Conservation (phyloP, 1,140 invertebrate species). For the Arion vulgaris region DNA sequence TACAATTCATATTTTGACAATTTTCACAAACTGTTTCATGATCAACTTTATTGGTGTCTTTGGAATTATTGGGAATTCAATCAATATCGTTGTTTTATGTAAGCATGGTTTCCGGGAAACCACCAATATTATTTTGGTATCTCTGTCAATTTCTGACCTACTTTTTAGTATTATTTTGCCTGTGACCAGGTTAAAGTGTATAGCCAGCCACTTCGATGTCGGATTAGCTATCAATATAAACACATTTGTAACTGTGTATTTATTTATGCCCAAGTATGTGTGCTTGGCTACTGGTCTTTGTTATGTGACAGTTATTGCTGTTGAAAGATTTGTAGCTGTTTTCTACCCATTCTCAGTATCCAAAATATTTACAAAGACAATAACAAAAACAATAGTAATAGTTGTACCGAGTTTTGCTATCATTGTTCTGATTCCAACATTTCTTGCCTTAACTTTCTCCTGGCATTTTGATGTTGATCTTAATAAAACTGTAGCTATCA, state of each 20-base stretch:
- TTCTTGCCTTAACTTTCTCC: not conserved
- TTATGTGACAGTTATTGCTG: not conserved
- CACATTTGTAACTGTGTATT: not conserved
- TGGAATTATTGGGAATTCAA: constrained; percentile 1
- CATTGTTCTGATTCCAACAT: not conserved
- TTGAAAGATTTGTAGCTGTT: constrained; percentile 23
- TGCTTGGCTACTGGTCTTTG: not conserved
- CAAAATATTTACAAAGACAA: not conserved
- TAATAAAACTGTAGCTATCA: not conserved
- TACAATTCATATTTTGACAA: not conserved
- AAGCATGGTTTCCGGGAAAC: constrained; percentile 14
- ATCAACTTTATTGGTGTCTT: not conserved
- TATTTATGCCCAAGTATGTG: not conserved
- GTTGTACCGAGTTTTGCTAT: not conserved
- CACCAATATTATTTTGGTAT: constrained; percentile 4
- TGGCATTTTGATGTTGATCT: not conserved
- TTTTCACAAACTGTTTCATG: not conserved
- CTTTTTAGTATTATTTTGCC: not conserved
- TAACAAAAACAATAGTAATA: not conserved
- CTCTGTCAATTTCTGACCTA: not conserved
- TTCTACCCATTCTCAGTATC: constrained; percentile 18
- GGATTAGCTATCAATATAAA: not conserved
- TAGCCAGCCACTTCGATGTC: not conserved
- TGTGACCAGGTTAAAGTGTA: not conserved
- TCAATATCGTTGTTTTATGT: constrained; percentile 13